Conservation (phyloP, 2,797 vertebrate genomes). For the Bovichtus variegatus region DNA sequence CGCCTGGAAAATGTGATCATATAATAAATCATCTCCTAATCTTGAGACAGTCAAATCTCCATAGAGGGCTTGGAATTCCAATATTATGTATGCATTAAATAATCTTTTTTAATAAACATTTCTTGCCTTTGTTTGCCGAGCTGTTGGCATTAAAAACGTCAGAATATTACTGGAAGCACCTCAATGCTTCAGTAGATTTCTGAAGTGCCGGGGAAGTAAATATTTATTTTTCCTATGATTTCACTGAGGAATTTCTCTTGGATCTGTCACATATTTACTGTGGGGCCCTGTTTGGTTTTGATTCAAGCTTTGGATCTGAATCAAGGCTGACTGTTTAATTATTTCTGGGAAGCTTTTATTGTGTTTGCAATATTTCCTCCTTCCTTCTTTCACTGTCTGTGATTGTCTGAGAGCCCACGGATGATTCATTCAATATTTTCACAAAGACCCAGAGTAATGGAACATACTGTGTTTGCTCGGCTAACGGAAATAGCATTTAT, state of each 20-base stretch:
- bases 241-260: conserved; percentile 11
- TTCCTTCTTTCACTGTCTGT: conserved; percentile 5
- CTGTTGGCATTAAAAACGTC: conserved; percentile 6
- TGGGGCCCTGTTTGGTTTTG: conserved; percentile 7
- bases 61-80: conserved; percentile 2
- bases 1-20: background rate
- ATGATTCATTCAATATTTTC: conserved; percentile 48
- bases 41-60: conserved; percentile 5
- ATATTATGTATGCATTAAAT: background rate
- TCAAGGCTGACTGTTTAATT: conserved; percentile 15
- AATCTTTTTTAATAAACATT: background rate
- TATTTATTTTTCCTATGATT: conserved; percentile 23
- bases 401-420: background rate
- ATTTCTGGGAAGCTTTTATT: conserved; percentile 11
- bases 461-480: conserved; percentile 3
- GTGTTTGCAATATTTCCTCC: conserved; percentile 24
- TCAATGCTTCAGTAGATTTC: conserved; percentile 20
- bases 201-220: conserved; percentile 15
- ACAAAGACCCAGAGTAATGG: conserved; percentile 21
- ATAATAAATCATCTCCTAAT: conserved; percentile 10
- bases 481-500: conserved; percentile 32
- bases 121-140: conserved; percentile 10
- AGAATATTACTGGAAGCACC: background rate
- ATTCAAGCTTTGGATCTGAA: conserved; percentile 23
- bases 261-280: conserved; percentile 10